A percentile compares a stretch with the other conserved stretches of the same genome.
Conservation (phyloP, 2,888 invertebrate genomes). For the Melangyna quadrimaculata region DNA sequence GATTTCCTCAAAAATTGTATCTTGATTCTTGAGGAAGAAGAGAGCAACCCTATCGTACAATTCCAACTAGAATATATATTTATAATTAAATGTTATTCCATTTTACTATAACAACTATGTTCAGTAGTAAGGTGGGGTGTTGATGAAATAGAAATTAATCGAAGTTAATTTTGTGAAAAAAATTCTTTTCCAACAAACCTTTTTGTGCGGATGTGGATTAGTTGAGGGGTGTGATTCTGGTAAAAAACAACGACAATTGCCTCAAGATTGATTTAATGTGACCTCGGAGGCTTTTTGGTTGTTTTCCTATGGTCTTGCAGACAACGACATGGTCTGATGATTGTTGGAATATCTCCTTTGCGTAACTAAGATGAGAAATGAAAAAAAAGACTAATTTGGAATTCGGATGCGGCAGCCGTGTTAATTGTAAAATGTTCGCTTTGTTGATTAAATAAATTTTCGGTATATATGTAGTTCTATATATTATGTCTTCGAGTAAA, state of each 20-base stretch:
- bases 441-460: slow-evolving; percentile 70
- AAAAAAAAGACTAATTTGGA: slow-evolving; percentile 64
- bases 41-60: background rate
- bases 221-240: background rate
- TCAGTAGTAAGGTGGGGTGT: background rate
- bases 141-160: background rate
- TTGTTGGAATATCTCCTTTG: background rate
- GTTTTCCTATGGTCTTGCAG: background rate
- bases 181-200: slow-evolving; percentile 30
- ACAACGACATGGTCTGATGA: background rate
- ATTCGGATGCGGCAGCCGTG: slow-evolving; percentile 62
- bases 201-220: slow-evolving; percentile 44
- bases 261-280: slow-evolving; percentile 49
- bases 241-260: slow-evolving; percentile 52
- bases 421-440: slow-evolving; percentile 69
- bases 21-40: background rate
- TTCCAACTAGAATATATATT: background rate
- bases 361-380: slow-evolving; percentile 2
- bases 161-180: slow-evolving; percentile 19
- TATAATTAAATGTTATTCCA: background rate
- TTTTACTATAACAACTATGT: background rate
- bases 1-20: background rate
- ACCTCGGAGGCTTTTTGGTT: slow-evolving; percentile 33
- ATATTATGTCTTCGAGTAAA: slow-evolving; percentile 5
- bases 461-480: slow-evolving; percentile 2